Percentiles rank a stretch among this genome's conserved stretches.
phyloP scores from a whole-genome alignment of 1,140 invertebrate species.

The Artemia franciscana region DNA sequence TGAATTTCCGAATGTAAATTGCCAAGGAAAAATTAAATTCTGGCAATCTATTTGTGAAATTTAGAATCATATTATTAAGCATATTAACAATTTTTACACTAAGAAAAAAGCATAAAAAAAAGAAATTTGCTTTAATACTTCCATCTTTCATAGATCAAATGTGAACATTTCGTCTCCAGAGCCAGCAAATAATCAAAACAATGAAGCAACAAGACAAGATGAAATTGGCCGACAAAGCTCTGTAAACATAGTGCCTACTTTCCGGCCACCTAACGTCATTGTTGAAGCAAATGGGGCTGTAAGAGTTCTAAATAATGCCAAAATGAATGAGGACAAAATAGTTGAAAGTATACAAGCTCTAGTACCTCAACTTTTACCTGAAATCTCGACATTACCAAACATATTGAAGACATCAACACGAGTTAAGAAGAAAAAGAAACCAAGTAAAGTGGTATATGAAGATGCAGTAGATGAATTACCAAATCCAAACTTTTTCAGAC shows the following conservation, averaged over 20 bases:
- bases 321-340: background rate
- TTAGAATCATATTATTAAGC: no score
- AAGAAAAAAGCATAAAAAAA: no score
- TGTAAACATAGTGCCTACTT: background rate
- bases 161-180: no score
- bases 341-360: background rate
- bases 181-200: no score
- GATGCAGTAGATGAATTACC: no score
- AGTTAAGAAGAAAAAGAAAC: background rate
- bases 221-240: background rate
- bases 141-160: no score
- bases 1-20: no score
- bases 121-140: no score
- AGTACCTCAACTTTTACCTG: background rate
- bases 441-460: background rate
- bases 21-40: no score
- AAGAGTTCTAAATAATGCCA: background rate
- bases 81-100: no score
- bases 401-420: background rate
- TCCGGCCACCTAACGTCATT: background rate
- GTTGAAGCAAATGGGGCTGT: background rate
- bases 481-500: no score
- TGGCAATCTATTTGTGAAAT: no score
- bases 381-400: background rate
- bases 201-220: background rate